Base-by-base conservation (phyloP, 2,797 vertebrate genomes). In the Microcaecilia unicolor region DNA sequence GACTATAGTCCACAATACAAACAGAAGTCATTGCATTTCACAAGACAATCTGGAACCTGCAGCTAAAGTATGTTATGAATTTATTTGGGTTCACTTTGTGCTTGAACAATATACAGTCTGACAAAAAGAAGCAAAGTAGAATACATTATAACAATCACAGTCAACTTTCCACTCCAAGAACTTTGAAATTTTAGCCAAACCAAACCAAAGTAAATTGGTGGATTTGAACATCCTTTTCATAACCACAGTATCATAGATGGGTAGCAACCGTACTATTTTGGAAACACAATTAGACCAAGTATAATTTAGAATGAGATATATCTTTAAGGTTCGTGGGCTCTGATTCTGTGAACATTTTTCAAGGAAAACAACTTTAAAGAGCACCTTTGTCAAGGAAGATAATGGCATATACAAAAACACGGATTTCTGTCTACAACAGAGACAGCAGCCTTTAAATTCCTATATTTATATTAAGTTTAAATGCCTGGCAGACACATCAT, bases 121-220 rank as follows among this genome's bases (percentile, higher is more conserved):
- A 71, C 83, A 72, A 82, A 75, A 80, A 78, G 73, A 61, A 84
- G n/a, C n/a, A 68, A 78, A 64, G 69, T 73, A 82, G 78, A 64
- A 77, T 86, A 79, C 84, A 79, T 81, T 76, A 80, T 78, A 65
- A 51, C 64, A 81, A 85, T 91, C 87, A 83, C 56, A 84, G 70
- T 67, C 81, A 81, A 72, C 78, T 72, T 78, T 74, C 64, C 61
- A 59, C 73, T 92, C 77, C 85, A 90, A 89, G 74, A 89, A 85
- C 83, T 87, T 83, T 85, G 71, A 72, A 78, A 71, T 44, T 74
- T 61, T 63, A 68, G 88, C 89, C 90, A 93, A 89, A 83, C 77
- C 78, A 81, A 87, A 84, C 77, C 87, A 80, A 80, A 78, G 74
- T 79, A 84, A 87, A 83, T 80, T 85, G 84, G 87, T 81, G 75